These are phyloP conservation scores for Xylocampa areola DNA, from an alignment of 2,888 invertebrate genomes.

Conservation along the genomic window DNA sequence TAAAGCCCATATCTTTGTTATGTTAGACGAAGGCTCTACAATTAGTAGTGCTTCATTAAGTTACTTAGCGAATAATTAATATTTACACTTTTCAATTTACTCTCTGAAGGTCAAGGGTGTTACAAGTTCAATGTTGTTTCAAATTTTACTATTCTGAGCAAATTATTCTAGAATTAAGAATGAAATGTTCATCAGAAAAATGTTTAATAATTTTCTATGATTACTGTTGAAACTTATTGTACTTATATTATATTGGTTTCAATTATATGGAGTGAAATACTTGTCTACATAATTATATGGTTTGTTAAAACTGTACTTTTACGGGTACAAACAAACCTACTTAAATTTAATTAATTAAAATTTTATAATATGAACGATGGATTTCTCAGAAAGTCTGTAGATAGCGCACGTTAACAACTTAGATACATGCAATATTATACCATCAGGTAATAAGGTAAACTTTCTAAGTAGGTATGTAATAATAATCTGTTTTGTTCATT, in stretches of 20 bases:
- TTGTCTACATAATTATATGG: too few relatives aligned
- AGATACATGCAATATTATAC: constrained; percentile 1
- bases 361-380: neutral
- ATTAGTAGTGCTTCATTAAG: constrained; percentile 30
- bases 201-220: neutral
- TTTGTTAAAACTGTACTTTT: neutral
- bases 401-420: constrained; percentile 14
- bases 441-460: constrained; percentile 3
- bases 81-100: neutral
- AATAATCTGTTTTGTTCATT: neutral
- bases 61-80: constrained; percentile 22
- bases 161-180: neutral
- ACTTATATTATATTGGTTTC: too few relatives aligned
- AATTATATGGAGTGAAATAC: too few relatives aligned
- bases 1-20: constrained; percentile 22
- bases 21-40: constrained; percentile 10
- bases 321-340: neutral
- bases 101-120: constrained; percentile 11
- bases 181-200: neutral
- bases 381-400: neutral
- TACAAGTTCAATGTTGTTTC: constrained; percentile 11
- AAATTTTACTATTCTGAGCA: constrained; percentile 2
- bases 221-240: neutral
- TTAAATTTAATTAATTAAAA: neutral
- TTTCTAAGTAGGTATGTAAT: too few relatives aligned